Base-by-base conservation (phyloP, 1,140 invertebrate genomes). In the Bombus waltoni region DNA sequence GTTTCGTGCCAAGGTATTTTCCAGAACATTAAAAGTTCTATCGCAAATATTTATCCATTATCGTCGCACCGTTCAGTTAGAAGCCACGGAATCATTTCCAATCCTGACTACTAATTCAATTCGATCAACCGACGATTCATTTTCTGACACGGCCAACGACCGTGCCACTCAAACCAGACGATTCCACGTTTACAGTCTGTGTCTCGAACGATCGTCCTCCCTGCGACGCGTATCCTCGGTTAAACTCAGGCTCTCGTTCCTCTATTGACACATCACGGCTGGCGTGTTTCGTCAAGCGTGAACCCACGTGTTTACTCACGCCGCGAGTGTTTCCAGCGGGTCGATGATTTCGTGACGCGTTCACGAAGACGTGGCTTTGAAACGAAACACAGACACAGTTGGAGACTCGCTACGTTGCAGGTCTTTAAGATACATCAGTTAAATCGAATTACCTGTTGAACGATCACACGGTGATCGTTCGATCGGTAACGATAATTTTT, bases 381-480 rank as follows among this genome's bases (percentile, higher is more conserved):
- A 6, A 84, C 47, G 47, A 44, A 59, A 5, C 32, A 22, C 47
- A 53, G 18, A 32, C 32, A 2, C 18, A 22, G 18, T 53, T 22
- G 6, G 57, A 38, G 5, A n/a, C 70, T 53, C n/a, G 5, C 47
- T 3, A 11, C 4, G 59, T 47, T 62, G 70, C 40, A 53, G 53
- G 47, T 42, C 25, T 68, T 62, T 32, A 9, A 38, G n/a, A 42
- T 22, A 73, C 40, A 76, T 76, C 53, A 32, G 25, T 8, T 8
- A 74, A 62, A 86, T 75, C 77, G 35, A 65, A 85, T 80, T 85
- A 88, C 88, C 68, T 86, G 88, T 89, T 86, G 81, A 75, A 88
- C 47, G 47, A 53, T 53, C 47, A 53, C 18, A 8, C 47, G 32
- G 32, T 22, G 47, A 18, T 53, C 5, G 1, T 53, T 53, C 47